phyloP scores from a whole-genome alignment of 1,140 invertebrate genomes.

The Oryctes rhinoceros region DNA sequence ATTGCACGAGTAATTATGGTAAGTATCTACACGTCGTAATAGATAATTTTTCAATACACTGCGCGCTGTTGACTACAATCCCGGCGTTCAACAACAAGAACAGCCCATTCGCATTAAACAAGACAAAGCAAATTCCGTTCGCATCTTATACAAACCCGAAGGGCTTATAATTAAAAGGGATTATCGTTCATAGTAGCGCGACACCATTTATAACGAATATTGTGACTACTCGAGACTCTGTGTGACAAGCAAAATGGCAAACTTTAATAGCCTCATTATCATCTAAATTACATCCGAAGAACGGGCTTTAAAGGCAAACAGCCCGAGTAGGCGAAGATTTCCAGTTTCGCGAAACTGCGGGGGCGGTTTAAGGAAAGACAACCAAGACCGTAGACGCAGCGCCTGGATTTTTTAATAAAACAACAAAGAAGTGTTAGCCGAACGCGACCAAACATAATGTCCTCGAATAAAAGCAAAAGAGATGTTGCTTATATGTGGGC shows the following conservation, averaged over 20 bases:
- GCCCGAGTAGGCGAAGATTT: background rate
- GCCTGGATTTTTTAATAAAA: background rate
- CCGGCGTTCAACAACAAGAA: no score
- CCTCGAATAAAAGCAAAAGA: background rate
- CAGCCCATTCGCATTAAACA: background rate
- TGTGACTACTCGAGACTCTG: slow-evolving; percentile 34
- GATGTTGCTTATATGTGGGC: no score
- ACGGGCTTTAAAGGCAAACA: background rate
- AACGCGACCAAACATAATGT: background rate
- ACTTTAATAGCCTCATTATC: slow-evolving; percentile 36
- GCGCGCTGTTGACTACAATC: no score
- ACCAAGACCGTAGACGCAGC: background rate
- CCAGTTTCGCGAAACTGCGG: background rate
- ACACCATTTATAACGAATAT: slow-evolving; percentile 35
- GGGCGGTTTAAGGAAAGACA: background rate
- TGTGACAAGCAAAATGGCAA: slow-evolving; percentile 31
- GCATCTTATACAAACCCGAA: slow-evolving; percentile 5
- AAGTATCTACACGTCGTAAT: no score
- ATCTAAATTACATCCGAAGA: slow-evolving; percentile 31
- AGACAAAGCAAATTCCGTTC: background rate
- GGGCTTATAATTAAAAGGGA: slow-evolving; percentile 25
- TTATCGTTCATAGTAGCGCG: slow-evolving; percentile 3
- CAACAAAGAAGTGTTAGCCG: slow-evolving; percentile 1
- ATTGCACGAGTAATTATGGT: no score
- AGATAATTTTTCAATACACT: no score